These are phyloP conservation scores for Etheostoma nigrum DNA, from an alignment of 2,797 vertebrate species.

Conservation along the genomic window DNA sequence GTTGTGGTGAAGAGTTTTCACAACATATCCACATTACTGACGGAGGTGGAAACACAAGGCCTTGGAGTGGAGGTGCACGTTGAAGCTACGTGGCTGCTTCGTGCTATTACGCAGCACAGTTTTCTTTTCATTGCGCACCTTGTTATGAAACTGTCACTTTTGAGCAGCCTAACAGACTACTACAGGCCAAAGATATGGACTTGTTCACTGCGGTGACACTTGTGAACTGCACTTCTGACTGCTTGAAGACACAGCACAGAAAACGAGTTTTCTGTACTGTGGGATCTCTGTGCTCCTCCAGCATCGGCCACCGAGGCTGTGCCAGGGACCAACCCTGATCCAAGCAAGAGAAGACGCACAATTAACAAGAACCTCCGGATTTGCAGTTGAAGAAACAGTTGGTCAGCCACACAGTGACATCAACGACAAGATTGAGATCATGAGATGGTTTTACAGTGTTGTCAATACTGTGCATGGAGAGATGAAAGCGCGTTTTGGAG, in stretches of 20 bases:
- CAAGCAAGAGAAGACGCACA: slow-evolving; percentile 7
- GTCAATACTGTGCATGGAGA: too few species aligned
- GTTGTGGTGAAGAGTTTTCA: slow-evolving; percentile 8
- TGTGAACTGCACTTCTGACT: too few species aligned
- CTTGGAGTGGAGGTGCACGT: not conserved
- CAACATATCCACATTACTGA: not conserved
- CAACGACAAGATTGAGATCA: too few species aligned
- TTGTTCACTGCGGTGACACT: too few species aligned
- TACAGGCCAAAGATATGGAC: too few species aligned
- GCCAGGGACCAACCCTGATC: not conserved
- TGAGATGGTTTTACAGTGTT: too few species aligned
- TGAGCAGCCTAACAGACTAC: not conserved
- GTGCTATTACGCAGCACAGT: not conserved
- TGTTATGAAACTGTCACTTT: slow-evolving; percentile 7
- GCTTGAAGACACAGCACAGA: too few species aligned
- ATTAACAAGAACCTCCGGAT: not conserved
- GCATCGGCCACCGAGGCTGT: not conserved
- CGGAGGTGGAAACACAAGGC: not conserved
- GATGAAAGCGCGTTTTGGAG: not conserved
- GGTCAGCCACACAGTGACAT: too few species aligned
- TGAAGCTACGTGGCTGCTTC: not conserved
- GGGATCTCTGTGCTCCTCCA: not conserved
- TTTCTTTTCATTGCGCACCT: slow-evolving; percentile 2
- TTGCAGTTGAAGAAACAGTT: not conserved
- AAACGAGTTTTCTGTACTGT: not conserved